These are phyloP conservation scores for Psittacara wagleri DNA, from an alignment of 2,113 vertebrate genomes.

Conservation along the genomic window DNA sequence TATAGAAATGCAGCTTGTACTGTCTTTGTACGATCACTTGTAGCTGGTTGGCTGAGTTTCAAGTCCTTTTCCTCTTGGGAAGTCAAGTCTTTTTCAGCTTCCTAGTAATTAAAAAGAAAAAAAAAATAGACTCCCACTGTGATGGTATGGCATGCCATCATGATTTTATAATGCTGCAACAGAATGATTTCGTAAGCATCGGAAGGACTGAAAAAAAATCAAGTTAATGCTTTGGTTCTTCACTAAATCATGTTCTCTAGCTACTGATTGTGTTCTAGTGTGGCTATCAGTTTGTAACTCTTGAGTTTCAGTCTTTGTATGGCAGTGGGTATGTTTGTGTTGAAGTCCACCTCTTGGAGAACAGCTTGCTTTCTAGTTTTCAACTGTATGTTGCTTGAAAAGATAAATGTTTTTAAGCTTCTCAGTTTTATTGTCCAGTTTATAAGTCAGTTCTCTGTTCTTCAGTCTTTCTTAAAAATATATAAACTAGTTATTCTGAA, in stretches of 20 bases:
- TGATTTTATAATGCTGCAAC: not conserved
- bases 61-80: constrained; percentile 30
- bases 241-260: not conserved
- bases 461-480: not conserved
- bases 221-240: not conserved
- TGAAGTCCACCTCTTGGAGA: not conserved
- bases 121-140: not conserved
- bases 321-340: not conserved
- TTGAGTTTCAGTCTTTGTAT: not conserved
- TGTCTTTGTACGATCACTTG: constrained; percentile 27
- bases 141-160: not conserved
- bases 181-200: not conserved
- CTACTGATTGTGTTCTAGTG: not conserved
- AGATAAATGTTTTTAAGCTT: not conserved
- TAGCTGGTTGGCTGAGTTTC: constrained; percentile 42
- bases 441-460: not conserved
- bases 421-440: not conserved
- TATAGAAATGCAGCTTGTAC: not conserved
- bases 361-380: not conserved
- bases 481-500: not conserved
- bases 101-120: constrained; percentile 38
- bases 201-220: not conserved
- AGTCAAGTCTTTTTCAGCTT: constrained; percentile 33
- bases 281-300: not conserved
- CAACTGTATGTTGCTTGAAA: not conserved